phyloP scores from a whole-genome alignment of 1,140 invertebrate genomes.

The Eurytemora carolleeae region DNA sequence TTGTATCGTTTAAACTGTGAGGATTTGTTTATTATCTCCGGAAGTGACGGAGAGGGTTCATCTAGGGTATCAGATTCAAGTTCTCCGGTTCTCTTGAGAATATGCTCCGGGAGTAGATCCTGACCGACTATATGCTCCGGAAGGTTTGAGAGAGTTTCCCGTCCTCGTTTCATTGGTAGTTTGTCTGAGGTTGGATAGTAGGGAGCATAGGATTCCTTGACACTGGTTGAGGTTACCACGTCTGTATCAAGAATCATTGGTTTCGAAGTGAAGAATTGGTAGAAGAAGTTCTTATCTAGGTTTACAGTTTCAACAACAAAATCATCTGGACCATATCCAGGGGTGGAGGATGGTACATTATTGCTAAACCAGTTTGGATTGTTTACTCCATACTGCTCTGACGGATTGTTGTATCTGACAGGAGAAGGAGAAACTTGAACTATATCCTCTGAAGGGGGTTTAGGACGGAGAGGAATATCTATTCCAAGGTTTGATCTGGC shows the following conservation, averaged over 20 bases:
- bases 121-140: neutral
- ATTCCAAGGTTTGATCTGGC: slow-evolving; percentile 4
- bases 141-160: neutral
- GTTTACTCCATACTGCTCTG: slow-evolving; percentile 6
- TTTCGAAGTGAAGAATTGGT: slow-evolving; percentile 13
- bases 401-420: neutral
- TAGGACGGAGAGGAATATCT: slow-evolving; percentile 3
- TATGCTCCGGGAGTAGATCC: neutral
- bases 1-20: slow-evolving; percentile 11
- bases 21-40: slow-evolving; percentile 6
- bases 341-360: neutral
- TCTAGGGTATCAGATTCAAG: neutral
- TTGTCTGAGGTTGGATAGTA: neutral
- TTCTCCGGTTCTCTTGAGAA: neutral
- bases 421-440: slow-evolving; percentile 1
- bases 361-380: slow-evolving; percentile 7
- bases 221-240: neutral
- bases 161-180: neutral
- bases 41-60: neutral
- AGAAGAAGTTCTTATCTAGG: slow-evolving; percentile 8
- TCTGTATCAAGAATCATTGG: slow-evolving; percentile 4
- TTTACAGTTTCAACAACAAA: slow-evolving; percentile 15
- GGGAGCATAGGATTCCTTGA: neutral
- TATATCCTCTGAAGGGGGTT: slow-evolving; percentile 11
- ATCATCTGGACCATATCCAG: slow-evolving; percentile 10